phyloP scores from a whole-genome alignment of 2,797 vertebrate species.

The Neomorphus geoffroyi region DNA sequence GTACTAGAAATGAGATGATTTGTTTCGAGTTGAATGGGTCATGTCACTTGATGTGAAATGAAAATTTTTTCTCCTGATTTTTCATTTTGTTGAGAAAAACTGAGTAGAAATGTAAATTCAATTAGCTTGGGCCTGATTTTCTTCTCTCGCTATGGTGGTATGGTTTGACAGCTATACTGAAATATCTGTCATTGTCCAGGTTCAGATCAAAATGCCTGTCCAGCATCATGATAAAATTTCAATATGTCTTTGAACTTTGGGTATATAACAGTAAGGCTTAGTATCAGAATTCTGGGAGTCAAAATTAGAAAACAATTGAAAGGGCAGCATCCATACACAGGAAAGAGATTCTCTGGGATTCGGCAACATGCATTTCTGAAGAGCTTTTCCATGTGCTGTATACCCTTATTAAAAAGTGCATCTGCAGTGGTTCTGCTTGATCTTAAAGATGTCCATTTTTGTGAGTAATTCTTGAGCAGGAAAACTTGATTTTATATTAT shows the following conservation, averaged over 20 bases:
- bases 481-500: background rate
- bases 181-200: background rate
- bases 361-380: background rate
- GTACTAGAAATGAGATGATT: background rate
- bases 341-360: background rate
- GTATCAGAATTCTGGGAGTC: background rate
- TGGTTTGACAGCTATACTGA: background rate
- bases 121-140: background rate
- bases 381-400: background rate
- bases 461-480: background rate
- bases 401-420: background rate
- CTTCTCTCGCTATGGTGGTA: background rate
- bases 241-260: background rate
- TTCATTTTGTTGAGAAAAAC: conserved; percentile 3
- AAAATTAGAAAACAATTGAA: background rate
- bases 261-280: background rate
- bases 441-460: background rate
- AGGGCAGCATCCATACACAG: background rate
- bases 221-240: background rate
- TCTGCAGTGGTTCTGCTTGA: background rate
- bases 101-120: background rate
- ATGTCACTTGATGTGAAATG: background rate
- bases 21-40: conserved; percentile 18
- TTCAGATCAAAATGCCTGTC: background rate
- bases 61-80: background rate